Percentiles rank a stretch among this genome's conserved stretches.
These are phyloP conservation scores for Colletes gigas DNA, from an alignment of 1,140 invertebrate species.

Conservation along the genomic window DNA sequence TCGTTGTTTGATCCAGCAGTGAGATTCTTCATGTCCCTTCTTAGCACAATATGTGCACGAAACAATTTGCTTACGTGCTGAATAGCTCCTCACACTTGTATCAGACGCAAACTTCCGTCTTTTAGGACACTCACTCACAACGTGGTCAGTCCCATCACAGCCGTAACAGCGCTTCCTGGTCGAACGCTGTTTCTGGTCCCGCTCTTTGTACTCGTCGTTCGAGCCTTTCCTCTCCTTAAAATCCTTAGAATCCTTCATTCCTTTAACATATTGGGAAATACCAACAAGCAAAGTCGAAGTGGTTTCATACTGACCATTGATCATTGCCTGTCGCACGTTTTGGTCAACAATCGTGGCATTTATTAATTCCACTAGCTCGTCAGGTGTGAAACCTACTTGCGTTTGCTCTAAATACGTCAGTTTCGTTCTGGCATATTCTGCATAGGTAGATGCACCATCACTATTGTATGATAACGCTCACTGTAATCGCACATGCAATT, in stretches of 20 bases:
- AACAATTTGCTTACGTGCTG: neutral
- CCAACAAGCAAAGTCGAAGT: neutral
- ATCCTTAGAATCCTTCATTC: no score
- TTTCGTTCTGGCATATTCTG: neutral
- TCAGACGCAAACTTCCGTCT: neutral
- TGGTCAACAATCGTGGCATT: neutral
- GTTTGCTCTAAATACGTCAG: neutral
- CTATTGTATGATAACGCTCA: neutral
- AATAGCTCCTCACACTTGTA: neutral
- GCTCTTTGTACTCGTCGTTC: neutral
- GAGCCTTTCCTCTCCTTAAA: neutral
- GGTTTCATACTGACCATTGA: neutral
- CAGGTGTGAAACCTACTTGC: neutral
- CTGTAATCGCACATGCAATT: no score
- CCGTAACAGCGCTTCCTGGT: neutral
- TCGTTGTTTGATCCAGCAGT: neutral
- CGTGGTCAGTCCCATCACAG: neutral
- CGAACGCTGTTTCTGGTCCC: neutral
- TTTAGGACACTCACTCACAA: neutral
- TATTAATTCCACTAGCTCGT: neutral
- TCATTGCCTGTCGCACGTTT: neutral
- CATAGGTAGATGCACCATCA: neutral
- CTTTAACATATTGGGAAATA: neutral
- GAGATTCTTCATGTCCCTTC: neutral
- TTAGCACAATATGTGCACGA: neutral